Conservation (phyloP, 1,140 invertebrate genomes). For the Dendroctonus valens region DNA sequence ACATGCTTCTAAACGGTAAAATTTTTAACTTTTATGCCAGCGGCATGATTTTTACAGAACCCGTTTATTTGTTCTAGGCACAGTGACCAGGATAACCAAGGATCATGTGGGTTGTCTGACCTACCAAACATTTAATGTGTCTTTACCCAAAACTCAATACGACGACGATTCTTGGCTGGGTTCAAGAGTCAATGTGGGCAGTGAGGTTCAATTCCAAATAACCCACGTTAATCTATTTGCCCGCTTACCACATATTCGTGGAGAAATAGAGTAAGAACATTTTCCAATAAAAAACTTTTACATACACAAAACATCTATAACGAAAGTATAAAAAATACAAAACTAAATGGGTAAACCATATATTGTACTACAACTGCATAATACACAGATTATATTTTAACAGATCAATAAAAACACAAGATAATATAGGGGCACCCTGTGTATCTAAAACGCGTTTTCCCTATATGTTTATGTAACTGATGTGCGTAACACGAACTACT, state of each 20-base stretch:
- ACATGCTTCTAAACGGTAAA: constrained; percentile 53
- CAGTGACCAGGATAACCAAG: constrained; percentile 61
- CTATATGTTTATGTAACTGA: too few relatives aligned
- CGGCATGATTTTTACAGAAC: neutral
- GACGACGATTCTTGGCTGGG: constrained; percentile 58
- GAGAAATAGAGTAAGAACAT: constrained; percentile 34
- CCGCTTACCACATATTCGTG: constrained; percentile 38
- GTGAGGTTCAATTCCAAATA: constrained; percentile 60
- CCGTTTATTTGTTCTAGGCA: constrained; percentile 51
- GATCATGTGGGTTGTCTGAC: constrained; percentile 64
- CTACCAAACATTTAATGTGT: constrained; percentile 65
- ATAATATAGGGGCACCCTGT: too few relatives aligned
- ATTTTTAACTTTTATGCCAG: constrained; percentile 44
- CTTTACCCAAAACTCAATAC: constrained; percentile 56
- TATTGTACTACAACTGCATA: too few relatives aligned
- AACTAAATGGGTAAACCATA: too few relatives aligned
- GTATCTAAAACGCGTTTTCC: too few relatives aligned
- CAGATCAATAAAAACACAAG: too few relatives aligned
- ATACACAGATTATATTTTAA: too few relatives aligned
- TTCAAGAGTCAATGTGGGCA: constrained; percentile 54
- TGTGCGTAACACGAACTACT: too few relatives aligned
- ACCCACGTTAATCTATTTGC: constrained; percentile 45
- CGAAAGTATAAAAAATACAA: too few relatives aligned
- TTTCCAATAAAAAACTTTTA: too few relatives aligned
- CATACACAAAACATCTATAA: too few relatives aligned